Evolutionary conservation across 2,888 invertebrate species (phyloP), one percentile per base, ranked within the genome.

Genomic region (Ganaspis brasiliensis): DNA sequence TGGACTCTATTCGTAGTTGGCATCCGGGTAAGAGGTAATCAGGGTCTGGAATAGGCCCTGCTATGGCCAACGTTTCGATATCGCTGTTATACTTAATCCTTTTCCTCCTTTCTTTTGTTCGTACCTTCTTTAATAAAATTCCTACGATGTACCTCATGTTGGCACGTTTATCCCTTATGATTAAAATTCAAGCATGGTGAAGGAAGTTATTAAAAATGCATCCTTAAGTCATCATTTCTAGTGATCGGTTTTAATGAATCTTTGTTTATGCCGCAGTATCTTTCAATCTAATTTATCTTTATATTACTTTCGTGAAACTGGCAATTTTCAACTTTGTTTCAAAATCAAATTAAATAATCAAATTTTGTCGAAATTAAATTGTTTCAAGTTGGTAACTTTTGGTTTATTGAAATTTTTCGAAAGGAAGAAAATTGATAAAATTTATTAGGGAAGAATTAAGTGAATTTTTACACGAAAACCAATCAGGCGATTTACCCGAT

Each of bases 1-100:
- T 89, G 89, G 87, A 88, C 85, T 88, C 88, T 88, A 86, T 84
- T 83, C 83, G 88, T 88, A 88, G 86, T 87, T 83, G 82, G 81
- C 82, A 81, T 81, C 84, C 78, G 82, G 82, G 82, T 82, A 82
- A 86, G 83, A 84, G 82, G 70, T 72, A 70, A 74, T 72, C 73
- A 67, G 67, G 67, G 67, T 67, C 67, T 67, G n/a, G 77, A 80
- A 82, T 74, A 78, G 75, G 76, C 56, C 78, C 61, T 63, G 37
- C 40, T 49, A 55, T 59, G 40, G 67, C 63, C 63, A 67, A 67
- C 45, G 45, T 67, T 67, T 67, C 67, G 67, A 49, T 67, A 67
- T 67, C 67, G 67, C 67, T 24, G 45, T 67, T 67, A 67, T 45
- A 40, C 40, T 67, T 31, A 61, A 35, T 61, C 24, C 40, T 40